A percentile compares a stretch with the other conserved stretches of the same genome.
Evolutionary conservation across 1,140 invertebrate species (phyloP).

Genomic region (Drosophila takahashii): DNA sequence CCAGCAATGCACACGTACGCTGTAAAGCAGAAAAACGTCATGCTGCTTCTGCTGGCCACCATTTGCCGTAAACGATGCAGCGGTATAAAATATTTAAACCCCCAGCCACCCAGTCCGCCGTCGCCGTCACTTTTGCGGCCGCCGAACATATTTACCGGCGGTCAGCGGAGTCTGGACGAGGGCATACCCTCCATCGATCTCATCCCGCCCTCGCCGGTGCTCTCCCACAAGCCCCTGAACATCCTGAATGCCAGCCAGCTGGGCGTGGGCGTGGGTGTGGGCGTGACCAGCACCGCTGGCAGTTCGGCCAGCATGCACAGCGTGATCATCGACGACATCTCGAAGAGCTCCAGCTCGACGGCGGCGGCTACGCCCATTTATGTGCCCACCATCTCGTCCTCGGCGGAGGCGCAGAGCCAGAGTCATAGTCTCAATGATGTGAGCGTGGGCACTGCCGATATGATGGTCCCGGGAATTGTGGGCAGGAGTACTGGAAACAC

Average conservation of each 20-base stretch:
- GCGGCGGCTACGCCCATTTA: constrained; percentile 73
- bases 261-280: constrained; percentile 42
- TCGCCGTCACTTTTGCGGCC: constrained; percentile 79
- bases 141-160: constrained; percentile 78
- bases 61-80: too few species aligned
- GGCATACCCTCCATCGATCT: constrained; percentile 82
- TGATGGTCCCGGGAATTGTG: neutral
- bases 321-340: constrained; percentile 80
- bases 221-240: constrained; percentile 78
- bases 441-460: constrained; percentile 21
- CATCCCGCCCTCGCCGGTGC: constrained; percentile 79
- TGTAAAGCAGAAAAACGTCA: too few species aligned
- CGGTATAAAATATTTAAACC: neutral
- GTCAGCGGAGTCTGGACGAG: constrained; percentile 75
- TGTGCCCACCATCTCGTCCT: constrained; percentile 77
- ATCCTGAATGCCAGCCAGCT: constrained; percentile 80
- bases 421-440: constrained; percentile 60
- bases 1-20: too few species aligned
- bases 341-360: constrained; percentile 67
- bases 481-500: neutral
- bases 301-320: constrained; percentile 67
- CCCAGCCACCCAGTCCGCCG: constrained; percentile 59
- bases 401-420: constrained; percentile 50
- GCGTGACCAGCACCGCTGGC: constrained; percentile 4
- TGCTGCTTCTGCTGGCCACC: too few species aligned